Evolutionary conservation across 2,113 vertebrate species (phyloP).

Genomic region (Lagenorhynchus albirostris): DNA sequence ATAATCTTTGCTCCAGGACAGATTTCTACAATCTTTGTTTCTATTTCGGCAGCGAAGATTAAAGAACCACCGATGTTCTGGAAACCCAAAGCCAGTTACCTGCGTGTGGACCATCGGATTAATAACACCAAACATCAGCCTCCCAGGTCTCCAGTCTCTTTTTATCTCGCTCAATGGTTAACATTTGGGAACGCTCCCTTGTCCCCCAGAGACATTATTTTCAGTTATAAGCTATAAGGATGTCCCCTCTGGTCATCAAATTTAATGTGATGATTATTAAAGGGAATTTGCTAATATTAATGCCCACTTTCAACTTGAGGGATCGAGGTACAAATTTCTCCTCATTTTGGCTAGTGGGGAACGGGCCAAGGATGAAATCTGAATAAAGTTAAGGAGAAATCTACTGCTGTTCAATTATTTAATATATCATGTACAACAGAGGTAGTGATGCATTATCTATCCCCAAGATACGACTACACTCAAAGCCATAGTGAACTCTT

Average conservation of each 20-base stretch:
- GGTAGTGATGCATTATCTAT: not conserved
- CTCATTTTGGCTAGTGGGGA: not conserved
- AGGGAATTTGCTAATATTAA: slow-evolving; percentile 69
- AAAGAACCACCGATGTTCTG: not conserved
- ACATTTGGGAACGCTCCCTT: slow-evolving; percentile 16
- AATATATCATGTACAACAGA: not conserved
- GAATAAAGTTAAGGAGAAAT: slow-evolving; percentile 26
- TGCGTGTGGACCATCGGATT: not conserved
- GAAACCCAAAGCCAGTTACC: not conserved
- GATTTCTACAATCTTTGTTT: not conserved
- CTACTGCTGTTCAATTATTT: slow-evolving; percentile 28
- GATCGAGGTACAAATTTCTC: slow-evolving; percentile 55
- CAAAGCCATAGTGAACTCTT: not conserved
- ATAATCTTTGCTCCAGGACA: slow-evolving; percentile 1
- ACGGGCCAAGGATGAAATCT: not conserved
- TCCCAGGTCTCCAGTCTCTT: not conserved
- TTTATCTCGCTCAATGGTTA: slow-evolving; percentile 37
- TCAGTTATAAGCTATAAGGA: slow-evolving; percentile 46
- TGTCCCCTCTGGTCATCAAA: slow-evolving; percentile 52
- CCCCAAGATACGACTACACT: not conserved
- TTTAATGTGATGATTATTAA: slow-evolving; percentile 65
- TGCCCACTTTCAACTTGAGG: slow-evolving; percentile 54
- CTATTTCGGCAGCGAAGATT: not conserved
- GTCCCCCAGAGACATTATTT: slow-evolving; percentile 45
- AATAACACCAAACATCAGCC: not conserved